Evolutionary conservation across 2,113 vertebrate genomes (phyloP).

Genomic region (Panthera tigris): DNA sequence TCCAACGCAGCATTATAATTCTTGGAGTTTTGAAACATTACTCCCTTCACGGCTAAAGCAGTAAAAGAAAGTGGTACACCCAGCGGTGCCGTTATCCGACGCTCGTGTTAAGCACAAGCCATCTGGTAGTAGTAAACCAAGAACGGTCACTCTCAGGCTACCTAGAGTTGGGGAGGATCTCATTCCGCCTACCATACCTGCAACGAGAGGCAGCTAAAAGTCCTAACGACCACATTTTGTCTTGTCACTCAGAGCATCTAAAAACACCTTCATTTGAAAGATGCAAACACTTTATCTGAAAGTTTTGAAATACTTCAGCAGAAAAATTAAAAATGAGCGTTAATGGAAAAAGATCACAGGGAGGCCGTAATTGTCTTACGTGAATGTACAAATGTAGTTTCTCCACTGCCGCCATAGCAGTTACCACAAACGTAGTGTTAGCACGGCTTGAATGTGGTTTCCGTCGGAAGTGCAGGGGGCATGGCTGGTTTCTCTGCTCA

Average conservation of each 20-base stretch:
- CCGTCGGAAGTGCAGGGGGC: not conserved
- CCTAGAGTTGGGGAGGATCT: not conserved
- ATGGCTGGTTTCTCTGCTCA: not conserved
- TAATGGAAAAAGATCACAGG: not conserved
- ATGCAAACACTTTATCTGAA: not conserved
- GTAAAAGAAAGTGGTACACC: slow-evolving; percentile 8
- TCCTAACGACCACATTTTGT: not conserved
- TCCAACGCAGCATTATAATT: not conserved
- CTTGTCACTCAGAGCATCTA: not conserved
- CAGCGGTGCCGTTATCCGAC: not conserved
- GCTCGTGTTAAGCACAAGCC: not conserved
- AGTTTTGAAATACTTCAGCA: not conserved
- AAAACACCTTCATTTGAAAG: not conserved
- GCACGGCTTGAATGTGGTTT: no score
- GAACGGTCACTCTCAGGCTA: not conserved
- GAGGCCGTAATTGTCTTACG: not conserved
- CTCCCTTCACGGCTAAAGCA: not conserved
- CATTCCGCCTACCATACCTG: not conserved
- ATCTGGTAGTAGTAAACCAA: slow-evolving; percentile 7
- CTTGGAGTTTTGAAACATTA: not conserved
- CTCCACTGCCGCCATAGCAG: not conserved
- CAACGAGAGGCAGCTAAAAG: not conserved
- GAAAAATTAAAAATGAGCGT: not conserved
- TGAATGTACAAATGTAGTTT: not conserved
- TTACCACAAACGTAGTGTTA: not conserved